Base-by-base conservation (phyloP, 1,140 invertebrate genomes). In the Anastrepha ludens region DNA sequence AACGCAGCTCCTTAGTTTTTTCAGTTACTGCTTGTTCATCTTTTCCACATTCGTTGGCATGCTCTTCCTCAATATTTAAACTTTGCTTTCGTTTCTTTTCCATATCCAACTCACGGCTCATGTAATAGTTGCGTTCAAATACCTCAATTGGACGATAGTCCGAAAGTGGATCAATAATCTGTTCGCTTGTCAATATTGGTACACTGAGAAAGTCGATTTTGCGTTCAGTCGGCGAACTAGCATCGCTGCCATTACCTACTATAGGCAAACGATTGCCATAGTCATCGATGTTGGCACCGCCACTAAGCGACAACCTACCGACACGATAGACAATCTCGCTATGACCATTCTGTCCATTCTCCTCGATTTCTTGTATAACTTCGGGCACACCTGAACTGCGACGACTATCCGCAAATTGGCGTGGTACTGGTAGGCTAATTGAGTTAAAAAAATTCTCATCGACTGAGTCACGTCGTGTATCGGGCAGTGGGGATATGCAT, bases 371-470 rank as follows among this genome's bases (percentile, higher is more conserved):
- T 86, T 93, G 89, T 67, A 93, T 93, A 44, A 92, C 92, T 89
- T 95, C 95, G 29, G 94, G 94, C 13, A 95, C 94, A 78, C 95
- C 95, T 2, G 95, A 96, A 67, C 95, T 96, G 47, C 95, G 95
- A 85, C 96, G 94, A 89, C 96, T 94, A 88, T 97, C 96, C 6
- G 96, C 96, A 91, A 97, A 97, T 90, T 96, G 96, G 62, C 95
- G 95, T 15, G 96, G 96, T 47, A 96, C 96, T 2, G 96, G 96
- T 17, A 93, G 87, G 89, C 89, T 93, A 29, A 93, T 91, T 78
- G 91, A 89, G 86, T 91, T 94, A 17, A 94, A 91, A 88, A 95
- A 93, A 87, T 94, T 94, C 44, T 96, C 95, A 62, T 94, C 93
- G 74, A 95, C 94, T 11, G 96, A 96, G 89, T 96, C 96, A 87